Evolutionary conservation across 1,140 invertebrate genomes (phyloP).

Genomic region (Ericerus pela): DNA sequence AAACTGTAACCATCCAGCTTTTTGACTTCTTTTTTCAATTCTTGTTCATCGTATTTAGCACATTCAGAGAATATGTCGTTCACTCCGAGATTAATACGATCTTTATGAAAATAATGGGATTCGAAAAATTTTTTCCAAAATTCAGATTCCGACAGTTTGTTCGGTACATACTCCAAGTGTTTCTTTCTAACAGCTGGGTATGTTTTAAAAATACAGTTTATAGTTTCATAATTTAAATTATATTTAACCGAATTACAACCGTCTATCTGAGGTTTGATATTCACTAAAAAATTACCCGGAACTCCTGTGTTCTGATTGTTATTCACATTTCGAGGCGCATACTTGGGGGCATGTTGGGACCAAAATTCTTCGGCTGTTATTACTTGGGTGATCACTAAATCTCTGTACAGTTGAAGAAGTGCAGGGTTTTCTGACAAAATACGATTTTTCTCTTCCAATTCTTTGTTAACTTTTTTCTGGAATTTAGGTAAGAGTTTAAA

Average conservation of each 20-base stretch:
- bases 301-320: conserved; percentile 70
- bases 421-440: conserved; percentile 69
- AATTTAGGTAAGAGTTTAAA: conserved; percentile 89
- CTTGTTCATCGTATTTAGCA: conserved; percentile 86
- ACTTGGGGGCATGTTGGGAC: conserved; percentile 65
- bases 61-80: conserved; percentile 94
- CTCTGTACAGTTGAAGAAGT: conserved; percentile 71
- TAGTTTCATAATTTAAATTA: conserved; percentile 92
- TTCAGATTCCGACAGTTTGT: conserved; percentile 85
- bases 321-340: conserved; percentile 50
- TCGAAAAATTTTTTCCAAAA: conserved; percentile 99
- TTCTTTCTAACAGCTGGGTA: conserved; percentile 97
- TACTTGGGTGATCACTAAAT: conserved; percentile 86
- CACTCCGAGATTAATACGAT: conserved; percentile 64
- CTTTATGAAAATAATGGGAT: conserved; percentile 98
- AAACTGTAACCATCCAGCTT: conserved; percentile 60
- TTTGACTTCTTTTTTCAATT: conserved; percentile 62
- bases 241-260: conserved; percentile 94
- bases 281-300: conserved; percentile 64
- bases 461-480: conserved; percentile 82
- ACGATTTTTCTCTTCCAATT: conserved; percentile 75
- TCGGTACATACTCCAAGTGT: conserved; percentile 90
- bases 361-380: conserved; percentile 94
- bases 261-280: conserved; percentile 89
- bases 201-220: conserved; percentile 96